Conservation (phyloP, 2,113 vertebrate species). For the Anoplopoma fimbria region DNA sequence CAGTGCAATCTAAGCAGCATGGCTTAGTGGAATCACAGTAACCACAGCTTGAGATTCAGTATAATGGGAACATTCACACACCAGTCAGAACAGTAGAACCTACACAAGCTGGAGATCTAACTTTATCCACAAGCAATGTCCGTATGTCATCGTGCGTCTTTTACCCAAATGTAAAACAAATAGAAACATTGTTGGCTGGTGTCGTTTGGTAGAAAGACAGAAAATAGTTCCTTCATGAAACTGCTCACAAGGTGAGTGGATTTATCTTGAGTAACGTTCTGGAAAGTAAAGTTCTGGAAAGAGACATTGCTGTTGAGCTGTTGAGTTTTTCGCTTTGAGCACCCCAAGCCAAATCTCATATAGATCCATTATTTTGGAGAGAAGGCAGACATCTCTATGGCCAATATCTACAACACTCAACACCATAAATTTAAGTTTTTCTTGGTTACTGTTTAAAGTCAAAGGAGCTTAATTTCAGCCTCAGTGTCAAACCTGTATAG, state of each 20-base stretch:
- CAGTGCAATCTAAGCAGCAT: slow-evolving; percentile 13
- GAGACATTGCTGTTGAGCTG: no score
- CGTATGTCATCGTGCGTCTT: background rate
- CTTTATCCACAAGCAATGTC: background rate
- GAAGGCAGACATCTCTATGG: no score
- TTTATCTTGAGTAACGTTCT: background rate
- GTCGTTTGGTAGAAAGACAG: background rate
- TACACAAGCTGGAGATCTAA: background rate
- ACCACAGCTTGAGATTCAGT: background rate
- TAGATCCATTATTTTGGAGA: no score
- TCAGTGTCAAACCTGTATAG: background rate
- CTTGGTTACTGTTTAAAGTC: background rate
- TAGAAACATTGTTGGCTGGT: no score
- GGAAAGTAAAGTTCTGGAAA: no score
- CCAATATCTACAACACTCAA: background rate
- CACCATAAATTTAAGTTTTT: background rate
- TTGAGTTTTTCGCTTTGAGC: no score
- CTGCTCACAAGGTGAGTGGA: no score
- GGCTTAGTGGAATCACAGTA: background rate
- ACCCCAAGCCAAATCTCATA: no score
- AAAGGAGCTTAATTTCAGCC: background rate
- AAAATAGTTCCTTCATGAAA: no score
- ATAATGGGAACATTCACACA: background rate
- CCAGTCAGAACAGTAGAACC: background rate
- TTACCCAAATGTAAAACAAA: background rate